Base-by-base conservation (phyloP, 53 echinoderm and acorn worm species). In the Astropecten irregularis region DNA sequence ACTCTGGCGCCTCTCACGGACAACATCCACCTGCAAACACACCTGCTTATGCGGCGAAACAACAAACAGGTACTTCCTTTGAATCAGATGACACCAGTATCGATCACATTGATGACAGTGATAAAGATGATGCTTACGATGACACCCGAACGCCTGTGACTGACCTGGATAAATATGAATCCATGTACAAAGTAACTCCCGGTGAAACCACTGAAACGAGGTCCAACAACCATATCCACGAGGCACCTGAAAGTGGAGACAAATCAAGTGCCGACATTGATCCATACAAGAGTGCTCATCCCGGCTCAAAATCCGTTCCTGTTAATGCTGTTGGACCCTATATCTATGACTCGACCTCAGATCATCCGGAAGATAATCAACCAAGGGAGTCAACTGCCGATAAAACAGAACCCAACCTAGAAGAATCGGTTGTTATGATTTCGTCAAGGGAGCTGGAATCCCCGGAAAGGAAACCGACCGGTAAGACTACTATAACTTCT, bases 261-360 rank as follows among this genome's bases (percentile, higher is more conserved):
- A 50, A 15, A 5, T 3, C 76, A 55, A n/a, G n/a, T n/a, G n/a
- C n/a, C n/a, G 40, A 28, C 76, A 23, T 37, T 57, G 40, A 22
- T 26, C 46, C 27, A 16, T 27, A 68, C 13, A 47, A 68, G 19
- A 13, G 15, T 56, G 40, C 14, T 39, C 23, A 38, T 4, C 26
- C 36, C 39, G 27, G 9, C 40, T 56, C 56, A 3, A 76, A 40
- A 40, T 58, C 57, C 57, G 58, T 76, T 57, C 76, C 76, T 11
- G 76, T 76, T 11, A 55, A 76, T 57, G 58, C 50, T 30, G 71
- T 71, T 32, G 71, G 71, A 51, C 71, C 71, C 33, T 71, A 76
- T 40, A 76, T 57, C 25, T 57, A 57, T 28, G 29, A 36, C 14
- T 57, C 58, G 28, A 15, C 56, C 23, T 40, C 68, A 25, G 68